Conservation (phyloP, 2,797 vertebrate genomes). For the Kryptolebias ocellatus region DNA sequence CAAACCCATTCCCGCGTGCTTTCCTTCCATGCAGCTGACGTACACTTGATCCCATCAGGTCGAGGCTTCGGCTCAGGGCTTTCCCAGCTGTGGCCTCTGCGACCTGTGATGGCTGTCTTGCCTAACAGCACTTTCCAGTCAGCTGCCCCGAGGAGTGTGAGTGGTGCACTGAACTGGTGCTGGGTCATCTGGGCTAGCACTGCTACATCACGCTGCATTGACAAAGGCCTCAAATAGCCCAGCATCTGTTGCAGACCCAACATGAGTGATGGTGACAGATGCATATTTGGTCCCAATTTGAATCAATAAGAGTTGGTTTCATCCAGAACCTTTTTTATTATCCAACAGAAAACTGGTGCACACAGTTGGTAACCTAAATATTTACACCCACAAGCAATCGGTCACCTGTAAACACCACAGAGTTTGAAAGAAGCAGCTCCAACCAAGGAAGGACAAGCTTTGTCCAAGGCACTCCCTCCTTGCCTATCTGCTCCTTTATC, state of each 20-base stretch:
- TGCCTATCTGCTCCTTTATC: slow-evolving; percentile 77
- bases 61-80: slow-evolving; percentile 54
- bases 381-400: no score
- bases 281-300: background rate
- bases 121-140: slow-evolving; percentile 67
- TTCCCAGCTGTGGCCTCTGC: slow-evolving; percentile 72
- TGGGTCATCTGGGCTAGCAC: slow-evolving; percentile 66
- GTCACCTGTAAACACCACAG: slow-evolving; percentile 23
- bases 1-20: slow-evolving; percentile 43
- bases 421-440: slow-evolving; percentile 39
- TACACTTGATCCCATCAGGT: slow-evolving; percentile 69
- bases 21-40: slow-evolving; percentile 67
- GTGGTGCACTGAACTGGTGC: slow-evolving; percentile 70
- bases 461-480: slow-evolving; percentile 64
- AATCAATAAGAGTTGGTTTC: slow-evolving; percentile 10
- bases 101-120: slow-evolving; percentile 63
- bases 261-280: no score
- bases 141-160: slow-evolving; percentile 64
- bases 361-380: background rate
- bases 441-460: slow-evolving; percentile 39
- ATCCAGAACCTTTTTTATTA: background rate
- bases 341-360: background rate
- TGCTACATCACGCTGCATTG: slow-evolving; percentile 53
- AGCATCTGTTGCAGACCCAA: slow-evolving; percentile 41
- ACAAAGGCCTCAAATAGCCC: slow-evolving; percentile 40